Evolutionary conservation across 2,113 vertebrate species (phyloP).

Genomic region (Gambusia holbrooki): DNA sequence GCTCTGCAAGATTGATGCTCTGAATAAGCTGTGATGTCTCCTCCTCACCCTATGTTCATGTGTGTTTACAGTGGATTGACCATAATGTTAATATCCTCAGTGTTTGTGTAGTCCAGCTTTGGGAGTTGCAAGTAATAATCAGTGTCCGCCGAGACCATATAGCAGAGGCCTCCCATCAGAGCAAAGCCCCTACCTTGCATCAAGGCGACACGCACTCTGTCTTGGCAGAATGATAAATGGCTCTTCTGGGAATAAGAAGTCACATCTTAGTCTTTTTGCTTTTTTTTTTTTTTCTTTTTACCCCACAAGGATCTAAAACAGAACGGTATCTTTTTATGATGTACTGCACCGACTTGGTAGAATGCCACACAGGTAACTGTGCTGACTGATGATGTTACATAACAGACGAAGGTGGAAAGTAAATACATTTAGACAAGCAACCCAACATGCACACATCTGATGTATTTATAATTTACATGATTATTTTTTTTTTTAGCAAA

Average conservation of each 20-base stretch:
- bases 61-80: slow-evolving; percentile 1
- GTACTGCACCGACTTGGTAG: not conserved
- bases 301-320: slow-evolving; percentile 4
- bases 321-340: not conserved
- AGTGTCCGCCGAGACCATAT: slow-evolving; percentile 32
- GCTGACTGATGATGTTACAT: not conserved
- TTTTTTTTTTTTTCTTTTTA: slow-evolving; percentile 18
- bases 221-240: slow-evolving; percentile 60
- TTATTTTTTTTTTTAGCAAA: not conserved
- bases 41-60: not conserved
- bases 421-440: slow-evolving; percentile 1
- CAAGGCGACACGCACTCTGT: slow-evolving; percentile 24
- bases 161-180: slow-evolving; percentile 34
- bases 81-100: slow-evolving; percentile 17
- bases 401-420: not conserved
- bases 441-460: not conserved
- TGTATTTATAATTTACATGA: not conserved
- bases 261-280: slow-evolving; percentile 50
- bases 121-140: slow-evolving; percentile 42
- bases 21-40: slow-evolving; percentile 22
- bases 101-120: slow-evolving; percentile 16
- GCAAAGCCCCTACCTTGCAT: slow-evolving; percentile 38
- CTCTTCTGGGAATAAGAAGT: slow-evolving; percentile 52
- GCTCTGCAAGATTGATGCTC: slow-evolving; percentile 31
- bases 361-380: not conserved